phyloP scores from a whole-genome alignment of 2,888 invertebrate genomes.

The Drosophila macrospina region DNA sequence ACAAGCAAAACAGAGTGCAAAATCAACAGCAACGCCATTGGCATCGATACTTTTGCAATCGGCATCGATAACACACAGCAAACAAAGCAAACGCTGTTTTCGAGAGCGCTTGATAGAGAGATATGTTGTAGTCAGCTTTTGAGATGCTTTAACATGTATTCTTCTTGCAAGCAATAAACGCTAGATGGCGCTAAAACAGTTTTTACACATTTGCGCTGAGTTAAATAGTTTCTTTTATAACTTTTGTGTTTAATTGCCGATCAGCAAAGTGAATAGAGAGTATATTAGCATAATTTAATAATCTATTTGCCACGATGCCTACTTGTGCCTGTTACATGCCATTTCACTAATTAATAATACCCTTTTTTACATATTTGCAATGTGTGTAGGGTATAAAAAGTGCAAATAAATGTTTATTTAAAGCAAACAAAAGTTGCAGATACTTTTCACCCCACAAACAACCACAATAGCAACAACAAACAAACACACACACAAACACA shows the following conservation, averaged over 20 bases:
- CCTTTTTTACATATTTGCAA: neutral
- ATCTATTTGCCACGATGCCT: too few relatives aligned
- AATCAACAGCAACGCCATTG: constrained; percentile 9
- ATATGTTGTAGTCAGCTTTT: neutral
- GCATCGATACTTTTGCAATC: constrained; percentile 47
- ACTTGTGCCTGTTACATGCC: neutral
- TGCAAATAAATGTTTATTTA: constrained; percentile 49
- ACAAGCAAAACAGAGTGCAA: constrained; percentile 30
- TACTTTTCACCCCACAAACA: constrained; percentile 36
- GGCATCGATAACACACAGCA: constrained; percentile 19
- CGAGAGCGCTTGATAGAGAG: neutral
- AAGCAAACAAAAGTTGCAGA: constrained; percentile 57
- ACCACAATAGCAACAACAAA: constrained; percentile 13
- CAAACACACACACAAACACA: neutral
- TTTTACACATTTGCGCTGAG: neutral
- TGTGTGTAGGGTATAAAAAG: constrained; percentile 5
- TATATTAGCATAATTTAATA: neutral
- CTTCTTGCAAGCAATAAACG: neutral
- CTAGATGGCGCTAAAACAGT: neutral
- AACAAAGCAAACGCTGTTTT: neutral
- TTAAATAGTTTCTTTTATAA: neutral
- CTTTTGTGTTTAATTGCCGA: neutral
- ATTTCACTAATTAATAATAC: too few relatives aligned
- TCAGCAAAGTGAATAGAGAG: neutral
- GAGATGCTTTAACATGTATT: too few relatives aligned